These are phyloP conservation scores for Pseudolaguvia tuberculata DNA, from an alignment of 2,113 vertebrate species.

Conservation along the genomic window DNA sequence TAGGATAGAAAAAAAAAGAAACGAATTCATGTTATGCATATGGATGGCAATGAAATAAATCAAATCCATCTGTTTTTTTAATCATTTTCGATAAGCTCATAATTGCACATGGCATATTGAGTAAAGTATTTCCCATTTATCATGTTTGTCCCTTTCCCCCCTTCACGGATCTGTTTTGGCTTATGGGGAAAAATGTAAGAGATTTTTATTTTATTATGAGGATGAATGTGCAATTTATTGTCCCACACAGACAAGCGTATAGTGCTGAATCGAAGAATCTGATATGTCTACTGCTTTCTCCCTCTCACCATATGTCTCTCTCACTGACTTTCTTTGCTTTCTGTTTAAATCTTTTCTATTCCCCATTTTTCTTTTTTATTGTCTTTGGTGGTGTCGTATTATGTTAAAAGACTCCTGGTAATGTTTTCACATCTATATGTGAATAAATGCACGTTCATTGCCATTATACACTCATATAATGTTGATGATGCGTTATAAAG, in stretches of 20 bases:
- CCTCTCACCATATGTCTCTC: background rate
- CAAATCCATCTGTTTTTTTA: slow-evolving; percentile 48
- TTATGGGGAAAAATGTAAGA: slow-evolving; percentile 18
- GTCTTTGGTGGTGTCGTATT: background rate
- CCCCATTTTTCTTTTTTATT: background rate
- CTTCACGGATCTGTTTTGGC: slow-evolving; percentile 23
- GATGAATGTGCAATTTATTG: slow-evolving; percentile 43
- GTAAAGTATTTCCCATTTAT: slow-evolving; percentile 41
- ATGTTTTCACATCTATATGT: background rate
- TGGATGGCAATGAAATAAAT: slow-evolving; percentile 48
- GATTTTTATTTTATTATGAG: slow-evolving; percentile 38
- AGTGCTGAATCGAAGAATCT: slow-evolving; percentile 43
- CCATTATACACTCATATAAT: background rate
- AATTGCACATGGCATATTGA: slow-evolving; percentile 34
- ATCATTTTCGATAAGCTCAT: slow-evolving; percentile 45
- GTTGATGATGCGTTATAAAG: background rate
- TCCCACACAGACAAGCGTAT: slow-evolving; percentile 27
- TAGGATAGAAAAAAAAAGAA: slow-evolving; percentile 14
- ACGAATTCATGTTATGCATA: slow-evolving; percentile 42
- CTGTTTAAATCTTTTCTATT: background rate
- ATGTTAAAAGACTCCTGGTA: background rate
- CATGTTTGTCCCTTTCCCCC: slow-evolving; percentile 2
- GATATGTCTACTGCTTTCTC: slow-evolving; percentile 20
- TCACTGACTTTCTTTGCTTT: slow-evolving; percentile 11
- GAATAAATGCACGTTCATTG: background rate